A percentile compares a stretch with the other conserved stretches of the same genome.
Conservation (phyloP, 2,113 vertebrate species). For the Eurypyga helias region DNA sequence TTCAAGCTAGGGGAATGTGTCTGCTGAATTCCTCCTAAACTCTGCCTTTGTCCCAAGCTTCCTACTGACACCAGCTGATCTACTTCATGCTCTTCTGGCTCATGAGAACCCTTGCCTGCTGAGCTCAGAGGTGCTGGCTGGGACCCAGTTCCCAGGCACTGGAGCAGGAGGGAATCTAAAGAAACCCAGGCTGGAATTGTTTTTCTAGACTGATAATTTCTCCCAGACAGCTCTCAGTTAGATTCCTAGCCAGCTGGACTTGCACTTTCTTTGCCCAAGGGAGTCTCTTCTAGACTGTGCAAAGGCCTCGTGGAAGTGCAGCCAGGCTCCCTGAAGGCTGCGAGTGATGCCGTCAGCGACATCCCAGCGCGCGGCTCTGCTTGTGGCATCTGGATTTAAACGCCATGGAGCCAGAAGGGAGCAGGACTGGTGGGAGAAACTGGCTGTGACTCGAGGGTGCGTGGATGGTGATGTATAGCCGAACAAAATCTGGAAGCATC, state of each 20-base stretch:
- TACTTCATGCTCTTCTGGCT: background rate
- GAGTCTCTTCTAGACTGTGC: background rate
- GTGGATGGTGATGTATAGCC: background rate
- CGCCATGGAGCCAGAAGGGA: background rate
- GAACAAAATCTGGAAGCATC: background rate
- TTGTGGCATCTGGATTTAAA: background rate
- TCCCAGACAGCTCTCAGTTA: background rate
- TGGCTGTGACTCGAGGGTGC: background rate
- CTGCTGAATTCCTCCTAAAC: background rate
- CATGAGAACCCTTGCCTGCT: background rate
- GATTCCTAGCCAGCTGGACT: background rate
- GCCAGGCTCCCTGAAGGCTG: background rate
- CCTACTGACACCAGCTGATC: background rate
- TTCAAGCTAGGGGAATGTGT: background rate
- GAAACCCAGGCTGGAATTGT: slow-evolving; percentile 24
- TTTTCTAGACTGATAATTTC: background rate
- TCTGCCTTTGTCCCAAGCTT: background rate
- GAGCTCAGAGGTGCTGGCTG: background rate
- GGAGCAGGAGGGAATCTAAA: background rate
- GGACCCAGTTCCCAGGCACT: slow-evolving; percentile 7
- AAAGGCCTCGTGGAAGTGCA: background rate
- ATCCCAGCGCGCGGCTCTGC: background rate
- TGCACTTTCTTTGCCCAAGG: background rate
- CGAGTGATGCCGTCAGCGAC: fast-evolving
- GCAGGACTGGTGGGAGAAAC: background rate